These are phyloP conservation scores for Arctia plantaginis DNA, from an alignment of 2,888 invertebrate species.

Conservation along the genomic window DNA sequence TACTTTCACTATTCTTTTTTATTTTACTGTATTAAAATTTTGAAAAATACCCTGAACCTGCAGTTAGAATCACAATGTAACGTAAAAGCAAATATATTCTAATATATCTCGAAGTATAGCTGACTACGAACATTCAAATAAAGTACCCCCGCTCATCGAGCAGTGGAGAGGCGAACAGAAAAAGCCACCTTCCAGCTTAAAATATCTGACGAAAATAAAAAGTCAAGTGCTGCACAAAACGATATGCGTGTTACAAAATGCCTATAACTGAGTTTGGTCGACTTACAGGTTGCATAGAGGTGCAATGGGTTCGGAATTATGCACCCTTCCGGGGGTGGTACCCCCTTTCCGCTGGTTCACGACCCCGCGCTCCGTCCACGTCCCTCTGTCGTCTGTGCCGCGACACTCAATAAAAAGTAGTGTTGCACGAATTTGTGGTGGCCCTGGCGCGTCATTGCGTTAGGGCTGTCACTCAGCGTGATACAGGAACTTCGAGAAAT, in stretches of 20 bases:
- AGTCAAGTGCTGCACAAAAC: constrained; percentile 46
- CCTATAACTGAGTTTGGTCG: constrained; percentile 67
- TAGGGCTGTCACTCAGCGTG: constrained; percentile 50
- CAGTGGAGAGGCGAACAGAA: constrained; percentile 22
- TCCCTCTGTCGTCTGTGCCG: constrained; percentile 41
- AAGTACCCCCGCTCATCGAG: constrained; percentile 12
- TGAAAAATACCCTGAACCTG: too few relatives aligned
- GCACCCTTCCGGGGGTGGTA: constrained; percentile 60
- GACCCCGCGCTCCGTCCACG: constrained; percentile 29
- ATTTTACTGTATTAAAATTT: too few relatives aligned
- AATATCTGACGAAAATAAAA: constrained; percentile 43
- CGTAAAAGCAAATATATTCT: background rate
- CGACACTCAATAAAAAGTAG: constrained; percentile 71
- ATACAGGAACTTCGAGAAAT: constrained; percentile 6
- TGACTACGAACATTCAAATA: constrained; percentile 10
- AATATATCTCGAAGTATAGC: background rate
- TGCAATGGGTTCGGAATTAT: constrained; percentile 66
- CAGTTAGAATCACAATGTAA: background rate
- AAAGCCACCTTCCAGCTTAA: constrained; percentile 36
- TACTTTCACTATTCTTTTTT: too few relatives aligned
- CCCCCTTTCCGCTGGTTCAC: constrained; percentile 29
- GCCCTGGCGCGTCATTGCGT: constrained; percentile 51
- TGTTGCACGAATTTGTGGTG: constrained; percentile 66
- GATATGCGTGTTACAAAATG: constrained; percentile 59
- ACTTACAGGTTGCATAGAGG: constrained; percentile 65